phyloP scores from a whole-genome alignment of 2,888 invertebrate genomes.

The Pterostichus madidus region DNA sequence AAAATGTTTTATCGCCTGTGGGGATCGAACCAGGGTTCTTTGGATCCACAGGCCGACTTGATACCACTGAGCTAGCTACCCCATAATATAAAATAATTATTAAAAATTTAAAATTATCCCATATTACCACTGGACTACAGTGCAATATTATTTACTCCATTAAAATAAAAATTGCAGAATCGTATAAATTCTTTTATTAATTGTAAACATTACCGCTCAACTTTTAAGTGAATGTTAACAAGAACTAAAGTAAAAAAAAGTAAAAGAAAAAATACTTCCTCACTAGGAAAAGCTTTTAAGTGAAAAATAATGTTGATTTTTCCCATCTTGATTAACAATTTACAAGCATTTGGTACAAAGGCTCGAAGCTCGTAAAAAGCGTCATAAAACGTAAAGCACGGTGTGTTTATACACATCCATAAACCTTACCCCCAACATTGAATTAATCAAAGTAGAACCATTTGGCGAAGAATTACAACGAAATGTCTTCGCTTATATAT shows the following conservation, averaged over 20 bases:
- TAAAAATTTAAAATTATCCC: too few relatives aligned
- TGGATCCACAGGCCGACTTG: too few relatives aligned
- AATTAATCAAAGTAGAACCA: slow-evolving; percentile 48
- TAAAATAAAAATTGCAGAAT: too few relatives aligned
- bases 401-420: slow-evolving; percentile 52
- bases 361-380: slow-evolving; percentile 51
- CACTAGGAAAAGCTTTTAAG: slow-evolving; percentile 57
- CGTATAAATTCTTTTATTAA: background rate
- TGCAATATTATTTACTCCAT: too few relatives aligned
- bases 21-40: too few relatives aligned
- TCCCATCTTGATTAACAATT: slow-evolving; percentile 58
- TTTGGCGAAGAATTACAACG: slow-evolving; percentile 37
- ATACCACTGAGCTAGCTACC: too few relatives aligned
- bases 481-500: slow-evolving; percentile 30
- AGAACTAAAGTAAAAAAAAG: background rate
- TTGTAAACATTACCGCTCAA: too few relatives aligned
- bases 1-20: too few relatives aligned
- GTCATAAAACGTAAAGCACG: slow-evolving; percentile 60
- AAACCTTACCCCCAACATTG: slow-evolving; percentile 50
- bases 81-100: too few relatives aligned
- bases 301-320: slow-evolving; percentile 61
- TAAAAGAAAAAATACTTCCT: slow-evolving; percentile 4
- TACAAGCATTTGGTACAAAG: slow-evolving; percentile 58
- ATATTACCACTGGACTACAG: too few relatives aligned
- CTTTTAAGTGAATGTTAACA: background rate